A percentile compares a stretch with the other conserved stretches of the same genome.
phyloP scores from a whole-genome alignment of 1,140 invertebrate genomes.

The Bombyx mori region DNA sequence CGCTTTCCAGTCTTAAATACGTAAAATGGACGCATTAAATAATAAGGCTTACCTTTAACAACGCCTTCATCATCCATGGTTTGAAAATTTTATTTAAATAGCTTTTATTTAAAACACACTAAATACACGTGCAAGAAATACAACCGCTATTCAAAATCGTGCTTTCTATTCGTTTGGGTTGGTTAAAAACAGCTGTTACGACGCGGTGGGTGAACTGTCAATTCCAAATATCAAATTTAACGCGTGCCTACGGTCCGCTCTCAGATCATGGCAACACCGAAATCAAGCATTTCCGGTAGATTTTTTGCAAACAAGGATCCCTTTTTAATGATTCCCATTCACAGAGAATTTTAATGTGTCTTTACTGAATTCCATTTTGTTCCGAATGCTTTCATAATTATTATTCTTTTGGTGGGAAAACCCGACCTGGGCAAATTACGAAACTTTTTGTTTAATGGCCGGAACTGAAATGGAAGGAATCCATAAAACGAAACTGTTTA shows the following conservation, averaged over 20 bases:
- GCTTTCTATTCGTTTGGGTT: slow-evolving; percentile 27
- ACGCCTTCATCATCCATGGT: slow-evolving; percentile 47
- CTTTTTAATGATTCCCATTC: too few species aligned
- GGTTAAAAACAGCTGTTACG: slow-evolving; percentile 55
- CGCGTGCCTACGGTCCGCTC: slow-evolving; percentile 18
- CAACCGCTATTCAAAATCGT: slow-evolving; percentile 29
- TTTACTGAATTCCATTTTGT: too few species aligned
- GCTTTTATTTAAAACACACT: not conserved
- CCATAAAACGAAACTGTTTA: too few species aligned
- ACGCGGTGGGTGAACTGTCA: slow-evolving; percentile 57
- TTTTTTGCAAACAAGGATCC: not conserved
- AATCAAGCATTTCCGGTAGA: slow-evolving; percentile 6
- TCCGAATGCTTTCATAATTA: too few species aligned
- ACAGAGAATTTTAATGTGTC: too few species aligned
- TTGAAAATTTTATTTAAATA: slow-evolving; percentile 9
- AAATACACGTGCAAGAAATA: slow-evolving; percentile 43
- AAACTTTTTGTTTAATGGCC: too few species aligned
- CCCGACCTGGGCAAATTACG: too few species aligned
- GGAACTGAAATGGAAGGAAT: too few species aligned
- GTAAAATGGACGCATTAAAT: not conserved
- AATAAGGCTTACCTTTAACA: slow-evolving; percentile 35
- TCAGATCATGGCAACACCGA: slow-evolving; percentile 23
- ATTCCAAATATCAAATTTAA: slow-evolving; percentile 37
- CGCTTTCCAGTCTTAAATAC: slow-evolving; percentile 13
- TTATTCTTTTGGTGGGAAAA: too few species aligned